phyloP scores from a whole-genome alignment of 2,113 vertebrate species.

The Aphyosemion australe region DNA sequence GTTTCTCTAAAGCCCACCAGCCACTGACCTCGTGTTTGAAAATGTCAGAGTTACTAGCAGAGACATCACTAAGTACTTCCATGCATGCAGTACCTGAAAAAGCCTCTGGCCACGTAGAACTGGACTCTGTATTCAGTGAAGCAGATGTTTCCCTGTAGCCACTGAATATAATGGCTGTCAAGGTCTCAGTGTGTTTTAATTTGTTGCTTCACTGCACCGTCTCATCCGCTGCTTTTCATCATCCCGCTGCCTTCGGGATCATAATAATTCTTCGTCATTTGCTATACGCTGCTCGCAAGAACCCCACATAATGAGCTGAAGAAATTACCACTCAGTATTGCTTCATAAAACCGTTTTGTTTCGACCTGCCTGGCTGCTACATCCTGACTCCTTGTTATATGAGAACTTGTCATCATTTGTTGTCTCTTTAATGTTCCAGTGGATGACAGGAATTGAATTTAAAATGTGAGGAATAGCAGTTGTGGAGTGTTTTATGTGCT shows the following conservation, averaged over 20 bases:
- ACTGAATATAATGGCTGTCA: slow-evolving; percentile 37
- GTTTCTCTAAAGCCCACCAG: neutral
- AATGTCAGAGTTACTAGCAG: neutral
- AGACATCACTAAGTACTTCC: slow-evolving; percentile 7
- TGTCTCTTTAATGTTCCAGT: neutral
- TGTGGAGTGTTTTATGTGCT: too few relatives aligned
- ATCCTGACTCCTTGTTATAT: neutral
- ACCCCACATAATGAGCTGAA: neutral
- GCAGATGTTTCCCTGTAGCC: slow-evolving; percentile 47
- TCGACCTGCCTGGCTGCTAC: neutral
- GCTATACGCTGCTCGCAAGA: neutral
- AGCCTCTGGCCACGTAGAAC: slow-evolving; percentile 12
- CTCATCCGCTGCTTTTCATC: slow-evolving; percentile 25
- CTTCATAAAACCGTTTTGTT: neutral
- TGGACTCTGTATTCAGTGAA: slow-evolving; percentile 15
- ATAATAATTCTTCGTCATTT: slow-evolving; percentile 9
- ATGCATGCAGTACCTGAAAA: neutral
- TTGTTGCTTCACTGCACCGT: slow-evolving; percentile 58
- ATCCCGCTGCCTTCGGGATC: slow-evolving; percentile 20
- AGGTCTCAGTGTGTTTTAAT: slow-evolving; percentile 61
- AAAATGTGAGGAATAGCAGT: neutral
- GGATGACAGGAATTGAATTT: neutral
- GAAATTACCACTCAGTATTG: neutral
- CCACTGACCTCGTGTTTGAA: slow-evolving; percentile 10
- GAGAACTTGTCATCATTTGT: neutral